These are phyloP conservation scores for Diaphora mendica DNA, from an alignment of 2,888 invertebrate genomes.

Conservation along the genomic window DNA sequence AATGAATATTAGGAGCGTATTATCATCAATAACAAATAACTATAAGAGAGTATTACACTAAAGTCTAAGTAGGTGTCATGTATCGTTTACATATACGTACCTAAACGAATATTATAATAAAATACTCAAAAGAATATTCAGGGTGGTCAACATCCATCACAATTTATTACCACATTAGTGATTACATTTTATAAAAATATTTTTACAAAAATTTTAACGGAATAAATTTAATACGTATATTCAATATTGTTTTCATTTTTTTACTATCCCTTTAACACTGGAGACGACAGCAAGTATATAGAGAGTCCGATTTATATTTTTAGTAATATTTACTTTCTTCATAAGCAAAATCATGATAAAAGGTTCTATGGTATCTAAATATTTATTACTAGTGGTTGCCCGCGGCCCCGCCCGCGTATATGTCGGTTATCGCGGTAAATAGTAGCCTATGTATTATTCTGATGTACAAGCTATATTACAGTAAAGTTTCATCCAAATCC, in stretches of 20 bases:
- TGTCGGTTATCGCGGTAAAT: too few species aligned
- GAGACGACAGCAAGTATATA: not conserved
- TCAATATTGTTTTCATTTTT: slow-evolving; percentile 53
- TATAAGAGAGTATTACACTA: slow-evolving; percentile 41
- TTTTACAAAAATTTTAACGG: slow-evolving; percentile 76
- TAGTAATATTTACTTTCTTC: too few species aligned
- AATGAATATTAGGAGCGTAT: slow-evolving; percentile 36
- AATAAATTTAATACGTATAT: slow-evolving; percentile 74
- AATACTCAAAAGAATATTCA: slow-evolving; percentile 74
- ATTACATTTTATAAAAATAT: slow-evolving; percentile 75
- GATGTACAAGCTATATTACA: too few species aligned
- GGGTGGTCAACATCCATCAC: slow-evolving; percentile 79
- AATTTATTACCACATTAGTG: slow-evolving; percentile 81
- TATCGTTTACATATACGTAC: slow-evolving; percentile 42
- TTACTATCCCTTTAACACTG: not conserved
- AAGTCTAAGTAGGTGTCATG: slow-evolving; percentile 32
- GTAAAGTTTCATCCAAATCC: too few species aligned
- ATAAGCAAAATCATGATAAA: too few species aligned
- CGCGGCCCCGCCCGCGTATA: too few species aligned
- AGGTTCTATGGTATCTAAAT: too few species aligned
- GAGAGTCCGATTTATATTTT: too few species aligned
- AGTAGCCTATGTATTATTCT: too few species aligned
- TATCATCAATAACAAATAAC: slow-evolving; percentile 41
- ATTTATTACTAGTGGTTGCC: too few species aligned
- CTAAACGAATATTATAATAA: slow-evolving; percentile 42